phyloP scores from a whole-genome alignment of 2,888 invertebrate genomes.

The Hylaea fasciaria region DNA sequence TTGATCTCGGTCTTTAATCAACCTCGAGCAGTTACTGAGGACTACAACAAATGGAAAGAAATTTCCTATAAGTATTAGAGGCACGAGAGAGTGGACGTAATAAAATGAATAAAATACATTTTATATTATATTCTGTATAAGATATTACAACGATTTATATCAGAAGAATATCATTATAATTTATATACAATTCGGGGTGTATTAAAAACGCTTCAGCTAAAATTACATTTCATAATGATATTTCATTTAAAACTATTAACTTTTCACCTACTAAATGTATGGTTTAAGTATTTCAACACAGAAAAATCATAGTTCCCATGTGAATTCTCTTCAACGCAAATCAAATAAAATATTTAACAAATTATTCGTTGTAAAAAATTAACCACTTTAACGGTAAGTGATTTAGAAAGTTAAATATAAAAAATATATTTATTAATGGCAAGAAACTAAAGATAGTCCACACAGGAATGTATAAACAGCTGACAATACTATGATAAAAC shows the following conservation, averaged over 20 bases:
- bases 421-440: slow-evolving; percentile 41
- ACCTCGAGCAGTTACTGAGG: slow-evolving; percentile 6
- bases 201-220: no score
- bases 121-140: background rate
- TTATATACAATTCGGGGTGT: no score
- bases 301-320: no score
- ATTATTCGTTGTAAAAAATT: background rate
- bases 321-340: no score
- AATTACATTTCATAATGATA: no score
- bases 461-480: slow-evolving; percentile 79
- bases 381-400: slow-evolving; percentile 6
- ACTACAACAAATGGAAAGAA: background rate
- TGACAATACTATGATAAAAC: slow-evolving; percentile 82
- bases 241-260: no score
- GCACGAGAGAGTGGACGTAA: background rate
- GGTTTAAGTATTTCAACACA: no score
- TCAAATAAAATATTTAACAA: no score
- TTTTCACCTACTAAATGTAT: no score
- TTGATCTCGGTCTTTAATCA: slow-evolving; percentile 13
- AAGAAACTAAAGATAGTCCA: slow-evolving; percentile 59
- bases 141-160: background rate
- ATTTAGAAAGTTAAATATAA: slow-evolving; percentile 51
- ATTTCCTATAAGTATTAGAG: background rate
- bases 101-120: background rate
- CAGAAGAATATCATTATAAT: no score